phyloP scores from a whole-genome alignment of 2,797 vertebrate genomes.

The Rhabdomys pumilio region DNA sequence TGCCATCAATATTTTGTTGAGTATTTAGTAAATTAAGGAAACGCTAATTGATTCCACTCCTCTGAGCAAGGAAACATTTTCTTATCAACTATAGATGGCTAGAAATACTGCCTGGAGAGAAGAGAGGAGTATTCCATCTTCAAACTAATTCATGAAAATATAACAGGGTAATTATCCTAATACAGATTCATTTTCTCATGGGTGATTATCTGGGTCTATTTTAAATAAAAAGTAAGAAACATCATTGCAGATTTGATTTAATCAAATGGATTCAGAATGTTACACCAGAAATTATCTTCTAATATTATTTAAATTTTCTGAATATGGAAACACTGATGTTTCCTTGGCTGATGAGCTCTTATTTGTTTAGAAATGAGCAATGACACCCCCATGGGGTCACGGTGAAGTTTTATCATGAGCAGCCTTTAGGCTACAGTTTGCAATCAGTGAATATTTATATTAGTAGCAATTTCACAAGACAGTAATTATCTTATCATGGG shows the following conservation, averaged over 20 bases:
- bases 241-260: conserved; percentile 72
- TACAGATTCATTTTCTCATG: background rate
- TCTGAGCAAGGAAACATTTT: conserved; percentile 41
- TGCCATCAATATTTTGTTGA: conserved; percentile 68
- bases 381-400: conserved; percentile 70
- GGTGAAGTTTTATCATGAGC: conserved; percentile 79
- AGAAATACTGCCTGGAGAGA: conserved; percentile 64
- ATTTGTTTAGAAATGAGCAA: conserved; percentile 86
- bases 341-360: conserved; percentile 75
- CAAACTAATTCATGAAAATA: conserved; percentile 71
- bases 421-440: conserved; percentile 87
- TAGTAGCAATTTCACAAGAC: conserved; percentile 88
- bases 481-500: conserved; percentile 92
- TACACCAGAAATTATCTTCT: conserved; percentile 76
- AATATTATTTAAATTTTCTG: conserved; percentile 76
- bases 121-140: conserved; percentile 55
- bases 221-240: conserved; percentile 73
- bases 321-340: conserved; percentile 72
- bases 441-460: conserved; percentile 91
- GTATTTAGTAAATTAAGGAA: conserved; percentile 65
- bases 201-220: conserved; percentile 76
- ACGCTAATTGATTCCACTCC: conserved; percentile 64
- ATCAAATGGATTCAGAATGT: conserved; percentile 34
- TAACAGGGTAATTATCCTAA: background rate
- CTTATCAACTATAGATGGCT: conserved; percentile 30